Conservation (phyloP, 2,113 vertebrate species). For the Psammodynastes pulverulentus region DNA sequence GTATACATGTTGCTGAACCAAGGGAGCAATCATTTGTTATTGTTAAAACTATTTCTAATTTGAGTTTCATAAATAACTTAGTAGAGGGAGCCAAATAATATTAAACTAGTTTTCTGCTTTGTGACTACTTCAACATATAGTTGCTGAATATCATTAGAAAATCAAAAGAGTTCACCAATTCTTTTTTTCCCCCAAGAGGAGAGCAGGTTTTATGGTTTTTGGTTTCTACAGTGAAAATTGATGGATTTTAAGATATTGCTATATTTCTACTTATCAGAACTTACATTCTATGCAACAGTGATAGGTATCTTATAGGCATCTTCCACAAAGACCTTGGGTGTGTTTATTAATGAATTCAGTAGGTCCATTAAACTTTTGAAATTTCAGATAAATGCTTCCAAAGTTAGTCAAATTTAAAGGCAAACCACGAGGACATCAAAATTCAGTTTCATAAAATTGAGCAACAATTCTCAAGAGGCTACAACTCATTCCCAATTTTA, state of each 20-base stretch:
- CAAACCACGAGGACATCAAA: neutral
- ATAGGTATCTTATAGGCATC: neutral
- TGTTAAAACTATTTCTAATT: neutral
- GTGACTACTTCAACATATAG: neutral
- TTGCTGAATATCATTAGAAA: rapidly evolving
- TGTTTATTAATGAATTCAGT: neutral
- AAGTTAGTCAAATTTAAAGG: neutral
- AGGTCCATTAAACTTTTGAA: rapidly evolving
- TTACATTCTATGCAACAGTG: rapidly evolving
- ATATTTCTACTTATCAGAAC: neutral
- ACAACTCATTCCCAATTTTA: neutral
- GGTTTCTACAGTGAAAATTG: neutral
- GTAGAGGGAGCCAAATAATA: neutral
- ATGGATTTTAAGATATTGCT: rapidly evolving
- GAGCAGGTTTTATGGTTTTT: neutral
- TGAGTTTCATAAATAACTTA: neutral
- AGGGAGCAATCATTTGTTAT: neutral
- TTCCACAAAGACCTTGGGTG: neutral
- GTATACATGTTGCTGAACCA: neutral
- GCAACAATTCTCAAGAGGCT: neutral
- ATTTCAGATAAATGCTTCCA: neutral
- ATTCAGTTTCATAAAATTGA: neutral
- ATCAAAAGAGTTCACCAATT: rapidly evolving
- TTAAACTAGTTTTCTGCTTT: neutral
- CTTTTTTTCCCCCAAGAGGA: neutral